Evolutionary conservation across 2,113 vertebrate species (phyloP).

Genomic region (Electrona antarctica): DNA sequence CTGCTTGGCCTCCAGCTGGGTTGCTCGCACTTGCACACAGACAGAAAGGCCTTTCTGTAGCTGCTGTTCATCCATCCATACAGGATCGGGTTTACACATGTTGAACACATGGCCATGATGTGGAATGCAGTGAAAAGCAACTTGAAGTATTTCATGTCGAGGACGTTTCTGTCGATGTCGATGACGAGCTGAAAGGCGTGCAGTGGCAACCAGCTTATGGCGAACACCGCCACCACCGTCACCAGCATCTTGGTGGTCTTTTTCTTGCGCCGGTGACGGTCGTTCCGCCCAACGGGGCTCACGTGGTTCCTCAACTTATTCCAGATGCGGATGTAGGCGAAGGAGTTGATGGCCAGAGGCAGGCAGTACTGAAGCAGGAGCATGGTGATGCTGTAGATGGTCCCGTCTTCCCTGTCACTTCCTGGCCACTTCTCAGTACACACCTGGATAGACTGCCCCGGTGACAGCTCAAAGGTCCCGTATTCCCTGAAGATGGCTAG

Average conservation of each 20-base stretch:
- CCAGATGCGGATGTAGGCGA: conserved; percentile 90
- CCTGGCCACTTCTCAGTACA: conserved; percentile 91
- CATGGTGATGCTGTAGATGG: conserved; percentile 87
- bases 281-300: conserved; percentile 77
- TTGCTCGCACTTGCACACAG: conserved; percentile 83
- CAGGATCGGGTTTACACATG: conserved; percentile 91
- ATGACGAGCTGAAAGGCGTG: conserved; percentile 91
- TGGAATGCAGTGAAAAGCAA: conserved; percentile 93
- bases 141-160: conserved; percentile 88
- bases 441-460: conserved; percentile 84
- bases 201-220: conserved; percentile 92
- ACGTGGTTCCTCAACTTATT: conserved; percentile 86
- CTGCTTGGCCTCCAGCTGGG: conserved; percentile 59
- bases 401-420: conserved; percentile 80
- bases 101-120: conserved; percentile 93
- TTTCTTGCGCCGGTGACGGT: conserved; percentile 83
- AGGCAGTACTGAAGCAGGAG: conserved; percentile 89
- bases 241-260: conserved; percentile 96
- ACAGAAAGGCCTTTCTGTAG: conserved; percentile 90
- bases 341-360: conserved; percentile 87
- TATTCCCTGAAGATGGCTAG: conserved; percentile 95
- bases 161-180: conserved; percentile 87
- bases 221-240: conserved; percentile 91
- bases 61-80: conserved; percentile 98
- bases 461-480: conserved; percentile 81